Evolutionary conservation across 2,113 vertebrate genomes (phyloP).

Genomic region (Enhydra lutris): DNA sequence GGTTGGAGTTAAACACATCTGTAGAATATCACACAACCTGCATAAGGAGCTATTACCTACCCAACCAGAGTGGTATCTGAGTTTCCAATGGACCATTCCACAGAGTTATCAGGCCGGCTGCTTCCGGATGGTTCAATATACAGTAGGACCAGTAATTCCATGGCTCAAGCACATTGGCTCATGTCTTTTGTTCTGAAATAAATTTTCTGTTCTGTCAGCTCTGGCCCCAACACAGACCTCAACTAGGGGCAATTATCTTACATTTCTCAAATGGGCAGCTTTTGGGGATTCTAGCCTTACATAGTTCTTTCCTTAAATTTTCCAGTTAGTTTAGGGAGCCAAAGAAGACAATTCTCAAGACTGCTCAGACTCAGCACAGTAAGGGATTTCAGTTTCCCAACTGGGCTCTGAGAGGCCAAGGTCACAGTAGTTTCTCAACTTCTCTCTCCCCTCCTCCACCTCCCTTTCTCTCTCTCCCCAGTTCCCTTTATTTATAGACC

Average conservation of each 20-base stretch:
- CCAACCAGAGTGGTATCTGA: not conserved
- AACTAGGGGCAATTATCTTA: not conserved
- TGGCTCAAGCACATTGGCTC: not conserved
- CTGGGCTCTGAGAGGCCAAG: not conserved
- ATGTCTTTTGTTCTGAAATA: not conserved
- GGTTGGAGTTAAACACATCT: not conserved
- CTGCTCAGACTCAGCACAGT: not conserved
- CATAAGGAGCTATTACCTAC: not conserved
- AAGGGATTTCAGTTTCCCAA: not conserved
- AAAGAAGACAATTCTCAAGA: not conserved
- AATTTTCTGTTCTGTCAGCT: not conserved
- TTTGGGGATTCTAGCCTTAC: not conserved
- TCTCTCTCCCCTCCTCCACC: too few relatives aligned
- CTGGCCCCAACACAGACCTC: not conserved
- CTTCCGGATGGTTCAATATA: not conserved
- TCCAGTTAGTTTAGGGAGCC: not conserved
- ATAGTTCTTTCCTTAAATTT: not conserved
- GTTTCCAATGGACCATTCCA: not conserved
- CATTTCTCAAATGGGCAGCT: not conserved
- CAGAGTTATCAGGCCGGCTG: not conserved
- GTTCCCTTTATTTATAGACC: not conserved
- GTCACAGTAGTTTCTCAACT: not conserved
- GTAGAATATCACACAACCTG: not conserved
- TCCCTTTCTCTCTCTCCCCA: fast-evolving
- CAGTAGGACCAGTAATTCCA: not conserved